These are phyloP conservation scores for Diadromus collaris DNA, from an alignment of 2,888 invertebrate genomes.

Conservation along the genomic window DNA sequence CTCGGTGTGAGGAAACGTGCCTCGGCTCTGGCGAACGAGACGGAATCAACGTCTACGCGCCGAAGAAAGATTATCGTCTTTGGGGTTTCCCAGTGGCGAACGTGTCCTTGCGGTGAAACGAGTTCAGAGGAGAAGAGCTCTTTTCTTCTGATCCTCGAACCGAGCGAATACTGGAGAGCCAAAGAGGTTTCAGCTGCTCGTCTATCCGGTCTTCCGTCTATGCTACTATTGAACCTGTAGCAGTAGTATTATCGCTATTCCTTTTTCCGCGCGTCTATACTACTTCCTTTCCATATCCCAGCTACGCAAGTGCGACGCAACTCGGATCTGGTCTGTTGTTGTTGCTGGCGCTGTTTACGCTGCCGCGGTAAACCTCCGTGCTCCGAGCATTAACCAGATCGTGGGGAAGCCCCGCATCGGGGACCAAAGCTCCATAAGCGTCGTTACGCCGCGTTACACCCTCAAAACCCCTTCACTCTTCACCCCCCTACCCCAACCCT, in stretches of 20 bases:
- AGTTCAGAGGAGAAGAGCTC: not conserved
- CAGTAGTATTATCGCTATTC: not conserved
- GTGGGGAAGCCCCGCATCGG: slow-evolving; percentile 70
- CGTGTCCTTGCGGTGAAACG: slow-evolving; percentile 9
- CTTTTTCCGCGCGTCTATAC: slow-evolving; percentile 10
- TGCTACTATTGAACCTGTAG: not conserved
- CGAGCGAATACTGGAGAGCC: not conserved
- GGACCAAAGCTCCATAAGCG: slow-evolving; percentile 73
- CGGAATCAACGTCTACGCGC: slow-evolving; percentile 43
- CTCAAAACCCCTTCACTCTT: slow-evolving; percentile 38
- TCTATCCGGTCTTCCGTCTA: not conserved
- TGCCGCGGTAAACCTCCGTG: slow-evolving; percentile 69
- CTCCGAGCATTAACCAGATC: slow-evolving; percentile 72
- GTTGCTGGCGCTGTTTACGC: slow-evolving; percentile 71
- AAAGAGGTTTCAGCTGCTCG: slow-evolving; percentile 3
- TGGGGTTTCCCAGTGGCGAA: slow-evolving; percentile 15
- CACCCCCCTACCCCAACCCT: not conserved
- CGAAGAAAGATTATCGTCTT: slow-evolving; percentile 45
- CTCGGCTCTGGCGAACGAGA: slow-evolving; percentile 18
- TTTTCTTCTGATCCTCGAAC: not conserved
- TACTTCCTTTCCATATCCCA: not conserved
- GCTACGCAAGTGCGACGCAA: slow-evolving; percentile 18
- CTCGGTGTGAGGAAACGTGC: slow-evolving; percentile 51
- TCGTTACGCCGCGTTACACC: slow-evolving; percentile 73
- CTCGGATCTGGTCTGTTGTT: slow-evolving; percentile 41